Base-by-base conservation (phyloP, 2,797 vertebrate genomes). In the Sebastolobus alascanus region DNA sequence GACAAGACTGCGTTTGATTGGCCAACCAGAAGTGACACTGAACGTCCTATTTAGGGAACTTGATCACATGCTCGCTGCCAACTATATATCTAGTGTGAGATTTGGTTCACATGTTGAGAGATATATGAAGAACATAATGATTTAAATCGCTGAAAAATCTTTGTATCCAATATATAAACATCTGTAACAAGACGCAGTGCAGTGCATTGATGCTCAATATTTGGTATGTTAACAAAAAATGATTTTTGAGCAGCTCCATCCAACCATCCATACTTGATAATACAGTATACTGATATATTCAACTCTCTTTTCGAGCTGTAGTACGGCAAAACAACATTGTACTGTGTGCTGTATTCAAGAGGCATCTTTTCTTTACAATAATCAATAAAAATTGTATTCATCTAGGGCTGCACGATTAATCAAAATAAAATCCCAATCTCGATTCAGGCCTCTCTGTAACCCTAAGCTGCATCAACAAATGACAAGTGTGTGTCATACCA, bases 1-100 rank as follows among this genome's bases (percentile, higher is more conserved):
- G 12, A 64, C 20, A 3, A 64, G 61, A 43, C 38, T 77, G 35
- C 6, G 1, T 58, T 56, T 82, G 61, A 76, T 76, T 82, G 79
- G 73, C 11, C 8, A 52, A 13, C 20, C 4, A 2, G 31, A 52
- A 4, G 29, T 71, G 31, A 52, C n/a, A n/a, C 29, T 59, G n/a
- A 12, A 69, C 16, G 35, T 12, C 54, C 22, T 72, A 52, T 52
- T 52, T n/a, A 52, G 50, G 50, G n/a, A 52, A 10, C 40, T 10
- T 56, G 5, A 25, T 46, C 14, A 56, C 71, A 55, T 74, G 71
- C 3, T 80, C 46, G 38, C 33, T 80, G 20, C 29, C n/a, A 40
- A 12, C 20, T 31, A 72, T 14, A 16, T 43, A 16, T 43, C 6
- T 20, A 20, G 60, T 37, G 10, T 55, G 16, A 31, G 13, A 10